These are phyloP conservation scores for Ictalurus furcatus DNA, from an alignment of 2,113 vertebrate genomes.

Conservation along the genomic window DNA sequence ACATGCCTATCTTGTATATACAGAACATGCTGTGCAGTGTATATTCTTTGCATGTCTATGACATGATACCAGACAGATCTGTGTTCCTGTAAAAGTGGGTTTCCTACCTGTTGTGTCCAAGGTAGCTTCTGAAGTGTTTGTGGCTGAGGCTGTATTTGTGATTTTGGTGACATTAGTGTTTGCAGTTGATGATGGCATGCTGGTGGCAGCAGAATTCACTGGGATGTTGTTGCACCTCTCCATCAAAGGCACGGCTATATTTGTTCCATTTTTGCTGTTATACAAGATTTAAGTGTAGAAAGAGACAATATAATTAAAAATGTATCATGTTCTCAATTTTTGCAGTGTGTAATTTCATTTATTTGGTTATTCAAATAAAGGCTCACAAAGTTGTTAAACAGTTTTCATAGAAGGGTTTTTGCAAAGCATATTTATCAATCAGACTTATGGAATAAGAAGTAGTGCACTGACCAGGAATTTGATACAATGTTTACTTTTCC, in stretches of 20 bases:
- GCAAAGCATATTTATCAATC: neutral
- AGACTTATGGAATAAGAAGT: neutral
- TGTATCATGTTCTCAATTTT: neutral
- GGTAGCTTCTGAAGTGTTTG: neutral
- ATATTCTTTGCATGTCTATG: neutral
- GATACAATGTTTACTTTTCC: neutral
- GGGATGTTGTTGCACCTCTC: slow-evolving; percentile 44
- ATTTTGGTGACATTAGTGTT: neutral
- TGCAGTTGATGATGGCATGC: neutral
- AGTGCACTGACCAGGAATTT: slow-evolving; percentile 62
- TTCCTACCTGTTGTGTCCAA: slow-evolving; percentile 14
- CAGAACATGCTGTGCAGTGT: neutral
- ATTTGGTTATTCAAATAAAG: neutral
- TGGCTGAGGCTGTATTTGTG: neutral
- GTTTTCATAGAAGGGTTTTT: neutral
- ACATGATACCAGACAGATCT: neutral
- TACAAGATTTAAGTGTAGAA: slow-evolving; percentile 8
- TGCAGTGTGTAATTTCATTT: neutral
- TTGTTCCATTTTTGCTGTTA: slow-evolving; percentile 54
- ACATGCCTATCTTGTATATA: neutral
- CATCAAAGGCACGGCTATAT: slow-evolving; percentile 44
- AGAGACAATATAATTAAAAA: neutral
- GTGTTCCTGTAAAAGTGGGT: neutral
- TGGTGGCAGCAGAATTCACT: neutral
- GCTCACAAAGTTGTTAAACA: neutral